These are phyloP conservation scores for Emys orbicularis DNA, from an alignment of 2,797 vertebrate genomes.

Conservation along the genomic window DNA sequence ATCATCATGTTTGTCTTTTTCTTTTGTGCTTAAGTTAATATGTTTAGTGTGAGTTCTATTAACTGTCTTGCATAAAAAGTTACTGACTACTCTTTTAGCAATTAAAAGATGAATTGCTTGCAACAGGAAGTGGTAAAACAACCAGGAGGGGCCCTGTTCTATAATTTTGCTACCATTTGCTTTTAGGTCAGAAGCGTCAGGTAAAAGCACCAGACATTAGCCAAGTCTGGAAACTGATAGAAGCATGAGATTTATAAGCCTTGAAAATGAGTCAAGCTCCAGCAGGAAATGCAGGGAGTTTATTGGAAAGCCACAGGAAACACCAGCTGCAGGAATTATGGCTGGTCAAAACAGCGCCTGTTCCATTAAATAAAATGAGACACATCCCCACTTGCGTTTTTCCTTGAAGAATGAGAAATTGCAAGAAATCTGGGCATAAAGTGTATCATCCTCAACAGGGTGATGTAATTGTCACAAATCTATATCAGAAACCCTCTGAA, in stretches of 20 bases:
- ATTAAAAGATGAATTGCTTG: constrained; percentile 74
- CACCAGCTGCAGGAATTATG: constrained; percentile 78
- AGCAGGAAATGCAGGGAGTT: constrained; percentile 75
- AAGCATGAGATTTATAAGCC: constrained; percentile 72
- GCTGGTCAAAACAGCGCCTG: constrained; percentile 78
- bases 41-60: constrained; percentile 63
- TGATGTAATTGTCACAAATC: constrained; percentile 37
- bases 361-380: constrained; percentile 65
- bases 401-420: constrained; percentile 54
- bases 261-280: constrained; percentile 64
- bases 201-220: constrained; percentile 38
- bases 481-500: background rate
- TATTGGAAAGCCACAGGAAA: constrained; percentile 82
- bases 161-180: background rate
- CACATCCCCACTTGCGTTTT: constrained; percentile 58
- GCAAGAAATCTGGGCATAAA: background rate
- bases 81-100: constrained; percentile 44
- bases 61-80: constrained; percentile 34
- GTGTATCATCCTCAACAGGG: background rate
- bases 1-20: background rate
- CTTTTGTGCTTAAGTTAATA: background rate
- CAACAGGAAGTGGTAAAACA: constrained; percentile 69
- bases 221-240: constrained; percentile 38
- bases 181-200: constrained; percentile 11
- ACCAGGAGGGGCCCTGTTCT: constrained; percentile 67